phyloP scores from a whole-genome alignment of 2,113 vertebrate species.

The Daboia siamensis region DNA sequence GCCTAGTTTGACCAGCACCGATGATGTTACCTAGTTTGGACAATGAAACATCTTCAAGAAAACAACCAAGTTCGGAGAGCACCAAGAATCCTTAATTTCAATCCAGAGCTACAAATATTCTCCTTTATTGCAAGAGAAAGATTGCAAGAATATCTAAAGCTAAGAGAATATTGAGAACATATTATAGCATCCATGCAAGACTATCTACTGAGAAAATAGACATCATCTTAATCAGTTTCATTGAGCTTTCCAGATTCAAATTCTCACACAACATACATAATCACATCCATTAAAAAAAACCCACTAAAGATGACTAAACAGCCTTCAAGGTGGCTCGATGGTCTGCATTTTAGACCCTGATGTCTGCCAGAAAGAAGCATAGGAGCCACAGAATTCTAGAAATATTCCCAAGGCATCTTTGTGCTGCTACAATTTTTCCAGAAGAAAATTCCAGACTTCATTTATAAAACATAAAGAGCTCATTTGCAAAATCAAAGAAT shows the following conservation, averaged over 20 bases:
- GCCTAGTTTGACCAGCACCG: neutral
- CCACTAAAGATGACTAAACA: neutral
- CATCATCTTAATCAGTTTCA: neutral
- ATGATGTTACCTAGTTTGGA: neutral
- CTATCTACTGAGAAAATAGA: neutral
- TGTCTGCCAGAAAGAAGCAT: neutral
- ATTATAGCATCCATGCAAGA: neutral
- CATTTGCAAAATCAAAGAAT: conserved; percentile 6
- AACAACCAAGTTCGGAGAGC: neutral
- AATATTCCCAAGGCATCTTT: neutral
- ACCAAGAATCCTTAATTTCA: neutral
- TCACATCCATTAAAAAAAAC: neutral
- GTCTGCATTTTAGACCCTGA: neutral
- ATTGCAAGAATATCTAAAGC: neutral
- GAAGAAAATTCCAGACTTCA: neutral
- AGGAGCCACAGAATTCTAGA: neutral
- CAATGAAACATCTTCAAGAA: neutral
- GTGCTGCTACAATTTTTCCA: neutral
- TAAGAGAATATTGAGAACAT: neutral
- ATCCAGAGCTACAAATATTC: neutral
- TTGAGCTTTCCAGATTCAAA: neutral
- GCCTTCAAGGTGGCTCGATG: neutral
- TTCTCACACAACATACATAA: neutral
- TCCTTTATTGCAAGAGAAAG: neutral
- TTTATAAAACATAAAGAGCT: conserved; percentile 8